Evolutionary conservation across 2,888 invertebrate genomes (phyloP).

Genomic region (Perizoma affinitatum): DNA sequence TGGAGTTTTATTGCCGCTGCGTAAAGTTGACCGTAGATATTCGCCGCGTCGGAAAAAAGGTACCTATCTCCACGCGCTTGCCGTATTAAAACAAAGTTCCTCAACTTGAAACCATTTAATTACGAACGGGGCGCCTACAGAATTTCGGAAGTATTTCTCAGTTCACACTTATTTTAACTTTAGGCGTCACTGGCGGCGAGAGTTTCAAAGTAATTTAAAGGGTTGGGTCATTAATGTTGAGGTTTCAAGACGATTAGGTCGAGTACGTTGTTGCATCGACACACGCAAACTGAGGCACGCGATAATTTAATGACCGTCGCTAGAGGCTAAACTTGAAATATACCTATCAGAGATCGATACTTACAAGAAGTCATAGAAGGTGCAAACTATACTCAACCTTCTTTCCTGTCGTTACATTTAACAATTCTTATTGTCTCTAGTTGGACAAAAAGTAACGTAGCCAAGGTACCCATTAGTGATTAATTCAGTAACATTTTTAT

Average conservation of each 20-base stretch:
- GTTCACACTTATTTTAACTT: constrained; percentile 30
- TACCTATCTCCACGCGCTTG: constrained; percentile 53
- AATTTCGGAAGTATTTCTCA: constrained; percentile 27
- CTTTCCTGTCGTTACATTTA: too few species aligned
- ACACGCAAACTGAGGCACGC: constrained; percentile 37
- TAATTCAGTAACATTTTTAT: too few species aligned
- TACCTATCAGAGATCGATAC: constrained; percentile 1
- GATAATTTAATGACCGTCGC: constrained; percentile 28
- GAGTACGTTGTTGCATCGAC: constrained; percentile 10
- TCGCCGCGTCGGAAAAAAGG: constrained; percentile 52
- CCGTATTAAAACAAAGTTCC: constrained; percentile 57
- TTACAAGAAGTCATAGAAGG: not conserved
- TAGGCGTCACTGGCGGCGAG: constrained; percentile 1
- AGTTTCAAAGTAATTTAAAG: constrained; percentile 21
- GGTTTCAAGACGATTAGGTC: constrained; percentile 29
- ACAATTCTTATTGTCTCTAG: too few species aligned
- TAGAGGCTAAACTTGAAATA: constrained; percentile 15
- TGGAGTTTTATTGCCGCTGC: constrained; percentile 70
- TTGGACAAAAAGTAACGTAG: too few species aligned
- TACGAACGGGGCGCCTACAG: constrained; percentile 21
- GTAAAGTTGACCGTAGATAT: constrained; percentile 55
- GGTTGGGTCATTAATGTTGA: constrained; percentile 29
- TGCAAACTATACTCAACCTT: not conserved
- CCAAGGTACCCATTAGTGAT: too few species aligned
- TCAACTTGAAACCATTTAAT: constrained; percentile 12